Evolutionary conservation across 2,113 vertebrate genomes (phyloP).

Genomic region (Cettia cetti): DNA sequence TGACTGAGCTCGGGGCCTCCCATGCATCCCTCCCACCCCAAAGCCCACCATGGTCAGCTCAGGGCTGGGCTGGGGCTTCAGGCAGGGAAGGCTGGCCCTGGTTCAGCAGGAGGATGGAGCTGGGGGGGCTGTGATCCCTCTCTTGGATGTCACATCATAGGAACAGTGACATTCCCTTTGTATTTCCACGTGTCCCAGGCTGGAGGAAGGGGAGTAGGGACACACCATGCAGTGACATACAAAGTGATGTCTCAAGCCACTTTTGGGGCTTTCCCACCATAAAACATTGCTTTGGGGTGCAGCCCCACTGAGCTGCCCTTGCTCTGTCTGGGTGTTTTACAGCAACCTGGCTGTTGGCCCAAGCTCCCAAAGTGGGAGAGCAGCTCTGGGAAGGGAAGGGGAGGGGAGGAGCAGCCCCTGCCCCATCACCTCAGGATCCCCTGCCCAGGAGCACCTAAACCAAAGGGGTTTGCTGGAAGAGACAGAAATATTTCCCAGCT

Average conservation of each 20-base stretch:
- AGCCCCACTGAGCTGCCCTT: not conserved
- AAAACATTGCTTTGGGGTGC: not conserved
- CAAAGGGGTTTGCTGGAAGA: not conserved
- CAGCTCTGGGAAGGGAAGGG: not conserved
- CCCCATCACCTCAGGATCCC: not conserved
- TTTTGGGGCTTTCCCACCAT: not conserved
- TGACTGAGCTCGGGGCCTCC: not conserved
- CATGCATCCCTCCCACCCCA: not conserved
- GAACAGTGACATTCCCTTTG: too few species aligned
- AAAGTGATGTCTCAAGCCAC: not conserved
- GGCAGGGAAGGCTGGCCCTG: not conserved
- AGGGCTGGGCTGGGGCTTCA: rapidly evolving
- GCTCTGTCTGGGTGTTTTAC: not conserved
- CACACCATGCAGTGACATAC: not conserved
- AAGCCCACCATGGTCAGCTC: rapidly evolving
- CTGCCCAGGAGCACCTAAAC: not conserved
- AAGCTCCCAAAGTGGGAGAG: rapidly evolving
- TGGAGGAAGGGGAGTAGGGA: not conserved
- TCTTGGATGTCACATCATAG: not conserved
- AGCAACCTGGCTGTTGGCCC: not conserved
- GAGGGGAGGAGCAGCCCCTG: not conserved
- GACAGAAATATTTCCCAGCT: not conserved
- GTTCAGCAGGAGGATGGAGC: not conserved
- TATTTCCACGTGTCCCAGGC: rapidly evolving
- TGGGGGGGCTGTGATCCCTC: not conserved